Evolutionary conservation across 2,888 invertebrate genomes (phyloP).

Genomic region (Nymphalis polychloros): DNA sequence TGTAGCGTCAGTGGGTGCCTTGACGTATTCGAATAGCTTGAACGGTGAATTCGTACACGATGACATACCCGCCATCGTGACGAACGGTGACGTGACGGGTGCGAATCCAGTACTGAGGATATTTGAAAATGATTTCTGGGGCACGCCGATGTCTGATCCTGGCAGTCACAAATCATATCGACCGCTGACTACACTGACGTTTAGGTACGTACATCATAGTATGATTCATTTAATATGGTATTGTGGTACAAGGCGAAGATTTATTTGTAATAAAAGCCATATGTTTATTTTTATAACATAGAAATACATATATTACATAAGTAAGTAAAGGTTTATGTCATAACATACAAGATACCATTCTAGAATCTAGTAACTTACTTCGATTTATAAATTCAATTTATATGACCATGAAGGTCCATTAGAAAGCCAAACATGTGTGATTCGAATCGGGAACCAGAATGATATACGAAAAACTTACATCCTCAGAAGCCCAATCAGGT

Average conservation of each 20-base stretch:
- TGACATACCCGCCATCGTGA: conserved; percentile 91
- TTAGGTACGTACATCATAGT: conserved; percentile 84
- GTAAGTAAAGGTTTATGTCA: too few relatives aligned
- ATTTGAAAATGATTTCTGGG: conserved; percentile 93
- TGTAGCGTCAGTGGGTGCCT: conserved; percentile 85
- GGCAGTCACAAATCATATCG: conserved; percentile 93
- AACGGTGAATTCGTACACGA: conserved; percentile 93
- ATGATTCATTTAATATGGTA: too few relatives aligned
- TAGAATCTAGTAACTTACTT: background rate
- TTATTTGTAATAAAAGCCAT: too few relatives aligned
- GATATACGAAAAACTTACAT: too few relatives aligned
- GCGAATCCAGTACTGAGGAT: conserved; percentile 83
- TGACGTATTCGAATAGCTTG: conserved; percentile 88
- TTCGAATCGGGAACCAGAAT: background rate
- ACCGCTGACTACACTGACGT: conserved; percentile 90
- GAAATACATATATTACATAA: too few relatives aligned
- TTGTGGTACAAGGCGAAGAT: too few relatives aligned
- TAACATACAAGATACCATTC: too few relatives aligned
- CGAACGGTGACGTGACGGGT: conserved; percentile 90
- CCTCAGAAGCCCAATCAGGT: too few relatives aligned
- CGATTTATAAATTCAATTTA: conserved; percentile 20
- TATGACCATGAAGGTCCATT: conserved; percentile 21
- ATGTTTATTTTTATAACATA: too few relatives aligned
- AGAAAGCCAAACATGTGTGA: conserved; percentile 16
- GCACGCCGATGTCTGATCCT: conserved; percentile 91